Evolutionary conservation across 2,113 vertebrate species (phyloP), one percentile per base, ranked within the genome.

Genomic region (Orientallactaga bullata): DNA sequence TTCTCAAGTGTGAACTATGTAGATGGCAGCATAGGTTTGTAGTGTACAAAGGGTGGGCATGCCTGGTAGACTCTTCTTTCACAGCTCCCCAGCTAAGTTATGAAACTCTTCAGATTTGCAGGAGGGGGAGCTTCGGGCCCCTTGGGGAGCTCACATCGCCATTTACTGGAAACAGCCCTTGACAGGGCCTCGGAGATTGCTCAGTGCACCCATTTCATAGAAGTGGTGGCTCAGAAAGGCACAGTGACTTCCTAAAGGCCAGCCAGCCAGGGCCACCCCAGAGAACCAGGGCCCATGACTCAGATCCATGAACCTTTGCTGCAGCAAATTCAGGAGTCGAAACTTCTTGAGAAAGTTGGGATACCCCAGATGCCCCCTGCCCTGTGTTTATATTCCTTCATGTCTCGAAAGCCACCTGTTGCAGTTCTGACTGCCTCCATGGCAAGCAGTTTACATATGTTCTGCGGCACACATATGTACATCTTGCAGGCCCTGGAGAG

Each of bases 391-490:
- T 6, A 12, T 30, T 35, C 42, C 60, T 85, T n/a, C 61, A 0
- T 3, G 16, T 58, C n/a, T 66, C 12, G 71, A 39, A 69, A n/a
- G 68, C n/a, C 20, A 17, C 58, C 30, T 47, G 39, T 9, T 68
- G 4, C 0, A 35, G 35, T 58, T 42, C 58, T n/a, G 76, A 60
- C 58, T 39, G 61, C 35, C n/a, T 84, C 68, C 0, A 0, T 1
- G 20, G 74, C 37, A 39, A 35, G 58, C 26, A 17, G 21, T 28
- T 30, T 71, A 11, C 55, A 17, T 15, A 58, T 55, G 61, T 35
- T 35, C 71, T 83, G 28, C 42, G 42, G 58, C 26, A 3, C 0
- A 0, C 5, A 26, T 13, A 0, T 18, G 20, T 20, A 86, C 2
- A 18, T 47, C 60, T 30, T 80, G 18, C 0, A 0, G 81, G 8